Conservation (phyloP, 2,113 vertebrate species). For the Willisornis vidua region DNA sequence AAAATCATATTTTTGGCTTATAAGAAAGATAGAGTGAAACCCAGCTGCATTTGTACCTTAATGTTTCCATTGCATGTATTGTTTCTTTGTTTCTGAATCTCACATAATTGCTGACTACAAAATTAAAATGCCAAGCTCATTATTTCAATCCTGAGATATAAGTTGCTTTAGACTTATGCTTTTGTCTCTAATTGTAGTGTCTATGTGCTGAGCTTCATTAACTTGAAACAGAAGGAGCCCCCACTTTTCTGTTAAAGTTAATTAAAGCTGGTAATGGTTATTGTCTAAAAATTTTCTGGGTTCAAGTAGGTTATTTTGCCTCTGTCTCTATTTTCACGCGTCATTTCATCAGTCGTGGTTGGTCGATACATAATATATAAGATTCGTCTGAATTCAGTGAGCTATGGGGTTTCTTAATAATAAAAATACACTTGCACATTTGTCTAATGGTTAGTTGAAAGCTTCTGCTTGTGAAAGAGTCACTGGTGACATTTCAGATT, state of each 20-base stretch:
- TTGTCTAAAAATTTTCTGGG: slow-evolving; percentile 68
- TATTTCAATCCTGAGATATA: slow-evolving; percentile 45
- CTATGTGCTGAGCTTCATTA: slow-evolving; percentile 73
- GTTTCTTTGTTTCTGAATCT: slow-evolving; percentile 55
- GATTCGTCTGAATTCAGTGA: slow-evolving; percentile 9
- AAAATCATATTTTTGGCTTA: not conserved
- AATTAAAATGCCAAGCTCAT: slow-evolving; percentile 45
- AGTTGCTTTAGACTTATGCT: slow-evolving; percentile 59
- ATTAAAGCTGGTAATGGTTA: slow-evolving; percentile 79
- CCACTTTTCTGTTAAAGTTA: slow-evolving; percentile 75
- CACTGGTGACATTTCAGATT: not conserved
- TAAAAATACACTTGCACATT: not conserved
- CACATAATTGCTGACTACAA: slow-evolving; percentile 4
- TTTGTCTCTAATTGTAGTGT: slow-evolving; percentile 66
- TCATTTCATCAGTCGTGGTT: slow-evolving; percentile 35
- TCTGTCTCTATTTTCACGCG: slow-evolving; percentile 35
- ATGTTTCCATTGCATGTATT: not conserved
- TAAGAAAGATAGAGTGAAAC: not conserved
- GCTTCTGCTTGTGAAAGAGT: not conserved
- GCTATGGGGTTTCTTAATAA: not conserved
- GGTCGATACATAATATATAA: not conserved
- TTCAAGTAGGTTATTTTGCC: slow-evolving; percentile 48
- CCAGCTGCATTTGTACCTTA: not conserved
- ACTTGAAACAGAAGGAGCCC: slow-evolving; percentile 63
- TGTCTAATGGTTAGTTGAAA: slow-evolving; percentile 12